A percentile compares a stretch with the other conserved stretches of the same genome.
These are phyloP conservation scores for Marcusenius ussheri DNA, from an alignment of 2,113 vertebrate species.

Conservation along the genomic window DNA sequence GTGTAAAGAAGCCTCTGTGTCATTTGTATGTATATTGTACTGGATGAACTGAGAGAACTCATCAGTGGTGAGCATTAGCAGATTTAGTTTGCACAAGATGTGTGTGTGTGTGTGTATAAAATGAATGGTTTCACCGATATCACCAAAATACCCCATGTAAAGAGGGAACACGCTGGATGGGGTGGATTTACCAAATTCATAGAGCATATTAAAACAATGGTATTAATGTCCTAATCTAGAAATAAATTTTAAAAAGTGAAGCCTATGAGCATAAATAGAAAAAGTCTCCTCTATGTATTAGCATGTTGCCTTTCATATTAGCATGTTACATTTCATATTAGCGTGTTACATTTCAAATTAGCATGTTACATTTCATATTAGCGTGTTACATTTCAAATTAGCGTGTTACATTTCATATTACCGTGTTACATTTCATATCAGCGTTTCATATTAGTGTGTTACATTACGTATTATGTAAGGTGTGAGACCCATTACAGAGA, in stretches of 20 bases:
- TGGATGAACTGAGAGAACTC: not conserved
- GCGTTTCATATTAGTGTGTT: not conserved
- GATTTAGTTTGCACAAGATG: not conserved
- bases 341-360: not conserved
- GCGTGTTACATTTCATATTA: not conserved
- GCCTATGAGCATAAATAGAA: not conserved
- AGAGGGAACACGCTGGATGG: not conserved
- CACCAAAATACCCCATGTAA: not conserved
- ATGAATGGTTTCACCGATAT: not conserved
- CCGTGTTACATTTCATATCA: not conserved
- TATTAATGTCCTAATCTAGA: not conserved
- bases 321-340: not conserved
- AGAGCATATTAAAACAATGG: not conserved
- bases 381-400: not conserved
- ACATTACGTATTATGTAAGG: not conserved
- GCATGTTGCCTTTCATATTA: not conserved
- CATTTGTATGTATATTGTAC: not conserved
- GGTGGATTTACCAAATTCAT: not conserved
- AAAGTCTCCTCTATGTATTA: not conserved
- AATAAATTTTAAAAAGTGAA: not conserved
- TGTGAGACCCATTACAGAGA: not conserved
- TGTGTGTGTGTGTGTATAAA: not conserved
- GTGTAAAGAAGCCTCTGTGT: not conserved
- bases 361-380: not conserved
- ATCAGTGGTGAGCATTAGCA: not conserved